Evolutionary conservation across 2,888 invertebrate species (phyloP), one percentile per base, ranked within the genome.

Genomic region (Oscheius myriophilus): DNA sequence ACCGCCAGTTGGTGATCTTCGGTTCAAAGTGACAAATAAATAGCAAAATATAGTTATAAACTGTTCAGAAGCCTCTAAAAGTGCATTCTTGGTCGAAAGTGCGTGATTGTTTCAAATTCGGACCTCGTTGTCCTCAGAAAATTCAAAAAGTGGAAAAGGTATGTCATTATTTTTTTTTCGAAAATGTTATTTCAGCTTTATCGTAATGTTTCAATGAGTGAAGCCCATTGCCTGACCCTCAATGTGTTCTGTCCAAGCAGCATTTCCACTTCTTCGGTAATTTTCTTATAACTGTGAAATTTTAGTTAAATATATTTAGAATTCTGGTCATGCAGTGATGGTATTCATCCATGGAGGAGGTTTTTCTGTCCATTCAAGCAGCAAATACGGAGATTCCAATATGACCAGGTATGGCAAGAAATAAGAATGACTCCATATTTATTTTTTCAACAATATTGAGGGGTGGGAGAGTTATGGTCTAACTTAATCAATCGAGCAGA

Each of bases 341-440:
- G 74, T 81, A 0, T 81, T 72, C 58, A 71, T 81, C 18, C 81
- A 81, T 58, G 81, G 81, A 12, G 81, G 81, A 12, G 80, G 78
- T 2, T 81, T 79, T 58, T 51, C 74, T 0, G 69, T 81, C 7
- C 78, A 79, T 53, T 77, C 78, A 12, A 65, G 69, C 33, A 69
- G 69, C 18, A 73, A 76, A 54, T 78, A 74, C 55, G 79, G 80
- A 3, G 71, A 71, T 53, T 42, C 67, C 23, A 65, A 73, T 11
- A 70, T 76, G 26, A 75, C 75, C 45, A 62, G 62, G 69, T 61
- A 54, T 14, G 33, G 33, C n/a, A n/a, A n/a, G n/a, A n/a, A n/a
- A n/a, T n/a, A n/a, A 33, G 3, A 33, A 33, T 33, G 9, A 3
- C 33, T 33, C 33, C 4, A 33, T 33, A 6, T 33, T 33, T 33